phyloP scores from a whole-genome alignment of 2,888 invertebrate genomes.

The Cheilosia vulpina region DNA sequence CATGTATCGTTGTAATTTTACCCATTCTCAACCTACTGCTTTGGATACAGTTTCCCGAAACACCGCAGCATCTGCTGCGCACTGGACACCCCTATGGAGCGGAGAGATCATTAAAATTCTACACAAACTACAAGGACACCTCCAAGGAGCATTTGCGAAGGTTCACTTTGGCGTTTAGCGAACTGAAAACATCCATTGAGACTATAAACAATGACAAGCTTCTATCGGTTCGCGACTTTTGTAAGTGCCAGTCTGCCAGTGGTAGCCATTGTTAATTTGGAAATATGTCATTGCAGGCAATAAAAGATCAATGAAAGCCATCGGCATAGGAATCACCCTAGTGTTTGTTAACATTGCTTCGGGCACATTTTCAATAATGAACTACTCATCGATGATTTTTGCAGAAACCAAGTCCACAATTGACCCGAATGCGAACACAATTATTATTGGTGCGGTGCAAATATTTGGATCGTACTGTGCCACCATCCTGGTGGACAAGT shows the following conservation, averaged over 20 bases:
- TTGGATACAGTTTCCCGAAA: constrained; percentile 79
- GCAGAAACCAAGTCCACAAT: constrained; percentile 78
- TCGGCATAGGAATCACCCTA: constrained; percentile 77
- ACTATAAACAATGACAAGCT: constrained; percentile 49
- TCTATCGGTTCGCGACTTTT: constrained; percentile 77
- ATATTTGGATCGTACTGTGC: constrained; percentile 80
- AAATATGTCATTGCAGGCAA: constrained; percentile 76
- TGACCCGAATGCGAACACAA: constrained; percentile 80
- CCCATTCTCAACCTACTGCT: constrained; percentile 78
- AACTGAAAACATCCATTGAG: constrained; percentile 77
- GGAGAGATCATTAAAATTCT: constrained; percentile 79
- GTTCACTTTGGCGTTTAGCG: constrained; percentile 77
- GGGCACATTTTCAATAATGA: constrained; percentile 80
- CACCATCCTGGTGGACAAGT: constrained; percentile 79
- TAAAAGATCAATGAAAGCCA: constrained; percentile 77
- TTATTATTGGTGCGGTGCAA: constrained; percentile 80
- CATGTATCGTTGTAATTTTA: constrained; percentile 78
- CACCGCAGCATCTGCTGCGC: constrained; percentile 79
- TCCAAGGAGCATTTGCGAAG: constrained; percentile 76
- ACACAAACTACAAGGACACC: constrained; percentile 77
- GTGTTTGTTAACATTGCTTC: constrained; percentile 79
- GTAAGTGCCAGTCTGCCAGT: constrained; percentile 76
- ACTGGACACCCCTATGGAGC: constrained; percentile 77
- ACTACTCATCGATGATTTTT: constrained; percentile 82
- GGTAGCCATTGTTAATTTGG: background rate